Conservation (phyloP, 2,888 invertebrate species). For the Drosophila suboccidentalis region DNA sequence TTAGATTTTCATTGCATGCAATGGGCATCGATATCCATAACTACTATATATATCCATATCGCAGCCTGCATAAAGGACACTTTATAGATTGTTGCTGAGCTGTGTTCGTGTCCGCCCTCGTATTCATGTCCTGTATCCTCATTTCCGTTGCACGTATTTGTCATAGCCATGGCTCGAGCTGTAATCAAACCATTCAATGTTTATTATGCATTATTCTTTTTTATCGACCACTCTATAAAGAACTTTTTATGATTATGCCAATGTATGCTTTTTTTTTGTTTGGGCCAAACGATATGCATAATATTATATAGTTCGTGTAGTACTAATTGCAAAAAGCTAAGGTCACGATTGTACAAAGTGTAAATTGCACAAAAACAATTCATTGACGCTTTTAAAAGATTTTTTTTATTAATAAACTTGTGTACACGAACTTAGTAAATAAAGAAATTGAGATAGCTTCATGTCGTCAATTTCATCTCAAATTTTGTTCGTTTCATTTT, state of each 20-base stretch:
- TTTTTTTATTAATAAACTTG: not conserved
- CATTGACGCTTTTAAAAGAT: not conserved
- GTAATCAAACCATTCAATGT: slow-evolving; percentile 64
- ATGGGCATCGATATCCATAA: slow-evolving; percentile 44
- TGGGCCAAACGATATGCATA: not conserved
- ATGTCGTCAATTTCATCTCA: too few relatives aligned
- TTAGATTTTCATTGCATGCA: slow-evolving; percentile 71
- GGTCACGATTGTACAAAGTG: slow-evolving; percentile 11
- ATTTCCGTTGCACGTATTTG: slow-evolving; percentile 57
- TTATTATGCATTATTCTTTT: slow-evolving; percentile 52
- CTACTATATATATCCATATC: slow-evolving; percentile 30
- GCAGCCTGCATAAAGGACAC: slow-evolving; percentile 29
- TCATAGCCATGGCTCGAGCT: slow-evolving; percentile 27
- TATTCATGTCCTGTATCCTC: slow-evolving; percentile 24
- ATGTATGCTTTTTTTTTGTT: not conserved
- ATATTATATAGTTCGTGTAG: not conserved
- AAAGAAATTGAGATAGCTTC: not conserved
- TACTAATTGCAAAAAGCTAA: slow-evolving; percentile 15
- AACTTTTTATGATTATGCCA: slow-evolving; percentile 1
- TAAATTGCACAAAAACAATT: slow-evolving; percentile 17
- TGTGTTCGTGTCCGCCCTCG: slow-evolving; percentile 5
- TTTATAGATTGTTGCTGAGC: slow-evolving; percentile 22
- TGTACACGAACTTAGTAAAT: too few relatives aligned
- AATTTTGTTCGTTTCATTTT: too few relatives aligned
- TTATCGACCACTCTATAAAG: slow-evolving; percentile 28